phyloP scores from a whole-genome alignment of 2,797 vertebrate genomes.

The Cheirogaleus major region DNA sequence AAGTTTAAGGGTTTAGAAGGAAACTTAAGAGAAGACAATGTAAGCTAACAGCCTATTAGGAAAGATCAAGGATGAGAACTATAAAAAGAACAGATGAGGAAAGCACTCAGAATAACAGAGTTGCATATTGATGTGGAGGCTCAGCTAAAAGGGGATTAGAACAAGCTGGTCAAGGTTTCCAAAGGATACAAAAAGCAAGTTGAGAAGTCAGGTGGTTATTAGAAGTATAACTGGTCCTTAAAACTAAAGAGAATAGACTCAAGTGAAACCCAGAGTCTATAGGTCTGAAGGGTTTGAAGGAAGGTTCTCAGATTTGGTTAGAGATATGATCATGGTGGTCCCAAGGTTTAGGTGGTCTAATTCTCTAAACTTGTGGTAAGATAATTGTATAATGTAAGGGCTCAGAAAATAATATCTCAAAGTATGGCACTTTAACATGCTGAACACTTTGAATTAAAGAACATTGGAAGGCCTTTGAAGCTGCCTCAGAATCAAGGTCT shows the following conservation, averaged over 20 bases:
- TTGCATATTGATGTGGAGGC: background rate
- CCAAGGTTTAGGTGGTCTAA: background rate
- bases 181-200: background rate
- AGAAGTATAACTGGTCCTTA: background rate
- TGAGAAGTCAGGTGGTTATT: background rate
- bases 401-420: background rate
- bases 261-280: background rate
- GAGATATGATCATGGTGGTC: background rate
- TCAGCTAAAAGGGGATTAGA: background rate
- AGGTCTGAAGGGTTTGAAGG: background rate
- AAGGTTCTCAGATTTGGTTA: background rate
- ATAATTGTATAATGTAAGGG: background rate
- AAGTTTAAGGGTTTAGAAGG: background rate
- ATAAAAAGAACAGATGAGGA: conserved; percentile 47
- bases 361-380: background rate
- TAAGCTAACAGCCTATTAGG: conserved; percentile 1
- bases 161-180: background rate
- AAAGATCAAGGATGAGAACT: conserved; percentile 39
- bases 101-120: background rate
- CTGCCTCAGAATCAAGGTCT: background rate
- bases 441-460: background rate
- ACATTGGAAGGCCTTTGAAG: background rate
- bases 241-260: background rate
- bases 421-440: background rate
- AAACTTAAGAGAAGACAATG: background rate